A percentile compares a stretch with the other conserved stretches of the same genome.
Conservation (phyloP, 2,888 invertebrate genomes). For the Nyleta sp. region DNA sequence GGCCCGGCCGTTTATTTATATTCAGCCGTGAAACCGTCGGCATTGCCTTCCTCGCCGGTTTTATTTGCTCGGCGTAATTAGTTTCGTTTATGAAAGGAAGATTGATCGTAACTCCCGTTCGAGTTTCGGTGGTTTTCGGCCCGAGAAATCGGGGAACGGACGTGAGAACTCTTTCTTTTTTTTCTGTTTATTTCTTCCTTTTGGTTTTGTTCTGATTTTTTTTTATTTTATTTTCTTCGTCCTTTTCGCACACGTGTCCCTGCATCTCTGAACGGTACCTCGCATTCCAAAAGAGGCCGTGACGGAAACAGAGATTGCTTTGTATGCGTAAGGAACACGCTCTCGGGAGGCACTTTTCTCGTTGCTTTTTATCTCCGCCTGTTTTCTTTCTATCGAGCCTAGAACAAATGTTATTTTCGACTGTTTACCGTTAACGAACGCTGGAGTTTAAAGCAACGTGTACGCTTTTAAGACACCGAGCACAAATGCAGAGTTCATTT, state of each 20-base stretch:
- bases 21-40: conserved; percentile 15
- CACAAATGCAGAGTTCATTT: too few species aligned
- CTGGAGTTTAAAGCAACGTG: neutral
- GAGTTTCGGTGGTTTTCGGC: conserved; percentile 16
- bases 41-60: conserved; percentile 16
- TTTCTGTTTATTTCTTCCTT: neutral
- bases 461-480: too few species aligned
- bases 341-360: conserved; percentile 40
- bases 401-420: conserved; percentile 47
- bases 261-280: conserved; percentile 59
- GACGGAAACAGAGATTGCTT: conserved; percentile 53
- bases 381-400: conserved; percentile 31
- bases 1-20: conserved; percentile 34
- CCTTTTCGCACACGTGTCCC: conserved; percentile 44
- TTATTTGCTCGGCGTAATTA: conserved; percentile 48
- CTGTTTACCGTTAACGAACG: conserved; percentile 32
- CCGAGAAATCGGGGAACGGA: neutral
- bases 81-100: conserved; percentile 37
- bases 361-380: conserved; percentile 35
- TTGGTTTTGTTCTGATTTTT: neutral
- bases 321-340: conserved; percentile 37
- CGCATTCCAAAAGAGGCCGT: conserved; percentile 57
- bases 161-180: neutral
- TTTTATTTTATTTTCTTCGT: conserved; percentile 15
- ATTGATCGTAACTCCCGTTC: conserved; percentile 18